Evolutionary conservation across 1,140 invertebrate species (phyloP), one percentile per base, ranked within the genome.

Genomic region (Drosophila auraria): DNA sequence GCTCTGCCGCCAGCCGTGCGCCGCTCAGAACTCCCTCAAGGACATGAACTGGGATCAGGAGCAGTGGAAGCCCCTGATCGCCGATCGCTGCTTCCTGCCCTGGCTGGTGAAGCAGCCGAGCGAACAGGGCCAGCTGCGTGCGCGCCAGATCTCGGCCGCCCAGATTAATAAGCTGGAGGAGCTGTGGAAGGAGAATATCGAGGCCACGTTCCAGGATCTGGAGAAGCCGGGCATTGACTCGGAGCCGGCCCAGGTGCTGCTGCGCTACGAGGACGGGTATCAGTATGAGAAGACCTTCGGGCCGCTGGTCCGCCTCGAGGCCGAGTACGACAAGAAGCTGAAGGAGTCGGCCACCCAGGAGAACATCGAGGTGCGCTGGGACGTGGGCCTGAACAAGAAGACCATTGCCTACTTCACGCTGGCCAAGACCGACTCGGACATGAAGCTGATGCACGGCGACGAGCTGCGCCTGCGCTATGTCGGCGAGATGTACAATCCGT

Each of bases 1-100:
- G 51, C 94, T 99, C 1, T 99, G 99, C 92, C 95, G 99, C 3
- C 98, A 99, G 94, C 99, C 99, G 6, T 99, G 99, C 94, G 98
- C 99, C 58, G 97, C 98, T 7, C 98, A 99, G 93, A 98, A 96
- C 92, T 98, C 97, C 42, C 94, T 99, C 11, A 99, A 99, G 93
- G 99, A 99, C 93, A 99, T 99, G 97, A 99, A 99, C 93, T 99
- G 99, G 98, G 98, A 99, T 94, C 98, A 98, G 93, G 98, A 99
- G 68, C 98, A 99, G 93, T 99, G 99, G 99, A 99, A 99, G 93
- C 99, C 99, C 1, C 94, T 99, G 14, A 99, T 99, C 60, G 96
- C 98, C 79, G 99, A 99, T 93, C 96, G 99, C 27, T 97, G 97
- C 84, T 99, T 99, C 92, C 93, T 99, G 12, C 96, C 97, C 0